Evolutionary conservation across 2,888 invertebrate genomes (phyloP), one percentile per base, ranked within the genome.

Genomic region (Cheilosia urbana): DNA sequence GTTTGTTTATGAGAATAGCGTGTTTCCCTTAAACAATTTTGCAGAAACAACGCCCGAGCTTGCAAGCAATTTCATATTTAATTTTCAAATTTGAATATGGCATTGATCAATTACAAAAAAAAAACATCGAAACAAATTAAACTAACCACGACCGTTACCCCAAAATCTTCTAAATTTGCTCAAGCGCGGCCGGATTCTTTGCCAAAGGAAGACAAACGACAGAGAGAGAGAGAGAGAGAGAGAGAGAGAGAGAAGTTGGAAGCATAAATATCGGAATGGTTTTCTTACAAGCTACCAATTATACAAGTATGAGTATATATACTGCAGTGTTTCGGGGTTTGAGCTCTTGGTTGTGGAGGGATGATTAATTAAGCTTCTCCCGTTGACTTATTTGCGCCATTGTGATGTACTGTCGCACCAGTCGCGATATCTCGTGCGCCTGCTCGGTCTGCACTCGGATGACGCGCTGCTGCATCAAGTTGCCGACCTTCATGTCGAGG

Each of bases 401-500:
- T 89, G 97, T 97, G 91, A 99, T 98, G 93, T 99, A 99, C 93
- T 99, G 99, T 37, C 98, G 94, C 90, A 99, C 98, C 89, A 99
- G 95, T 88, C 98, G 95, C 62, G 98, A 98, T 89, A 99, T 98
- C 93, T 99, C 99, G 90, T 98, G 98, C 47, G 99, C 99, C 93
- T 99, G 97, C 93, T 99, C 98, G 0, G 99, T 99, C 92, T 99
- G 98, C 88, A 99, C 95, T 89, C 98, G 94, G 84, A 98, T 97
- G 89, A 98, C 98, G 88, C 97, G 95, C 93, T 98, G 98, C 92
- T 98, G 98, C 95, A 98, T 96, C 90, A 99, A 93, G 91, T 98
- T 98, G 40, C 99, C 98, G 90, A 98, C 97, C 93, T 99, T 99
- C 96, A 99, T 97, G 93, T 99, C 99, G 92, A 99, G 94, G 93